Evolutionary conservation across 92 coral and sea anemone species (phyloP).

Genomic region (Scolanthus callimorphus): DNA sequence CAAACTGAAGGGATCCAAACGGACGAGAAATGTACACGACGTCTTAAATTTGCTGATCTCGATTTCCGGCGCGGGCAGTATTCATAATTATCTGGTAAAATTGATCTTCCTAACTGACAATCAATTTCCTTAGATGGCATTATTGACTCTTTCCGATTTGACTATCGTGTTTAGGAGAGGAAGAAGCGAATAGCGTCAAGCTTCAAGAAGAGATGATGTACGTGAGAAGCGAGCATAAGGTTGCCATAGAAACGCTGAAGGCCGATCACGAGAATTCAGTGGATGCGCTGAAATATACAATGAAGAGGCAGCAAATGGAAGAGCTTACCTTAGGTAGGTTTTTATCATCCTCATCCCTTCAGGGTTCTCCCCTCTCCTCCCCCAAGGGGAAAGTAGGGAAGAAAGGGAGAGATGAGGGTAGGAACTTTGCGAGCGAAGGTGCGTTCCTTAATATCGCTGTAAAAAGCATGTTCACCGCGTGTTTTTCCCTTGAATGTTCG

Average conservation of each 20-base stretch:
- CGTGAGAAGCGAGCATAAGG: conserved; percentile 86
- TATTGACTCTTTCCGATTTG: neutral
- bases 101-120: neutral
- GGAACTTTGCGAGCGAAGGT: too few species aligned
- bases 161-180: conserved; percentile 32
- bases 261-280: conserved; percentile 85
- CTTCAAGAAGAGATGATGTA: conserved; percentile 98
- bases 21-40: too few species aligned
- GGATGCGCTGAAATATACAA: conserved; percentile 60
- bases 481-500: too few species aligned
- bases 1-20: too few species aligned
- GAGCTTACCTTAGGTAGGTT: conserved; percentile 69
- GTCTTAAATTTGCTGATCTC: neutral
- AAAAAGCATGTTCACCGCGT: too few species aligned
- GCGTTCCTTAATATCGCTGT: too few species aligned
- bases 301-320: conserved; percentile 64
- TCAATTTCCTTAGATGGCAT: neutral
- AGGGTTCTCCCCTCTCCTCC: too few species aligned
- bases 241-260: conserved; percentile 85
- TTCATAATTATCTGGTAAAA: too few species aligned
- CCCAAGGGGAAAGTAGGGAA: too few species aligned
- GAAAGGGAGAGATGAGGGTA: too few species aligned
- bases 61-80: too few species aligned
- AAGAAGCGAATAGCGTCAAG: conserved; percentile 75
- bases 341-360: too few species aligned